phyloP scores from a whole-genome alignment of 2,797 vertebrate species.

The Sciurus carolinensis region DNA sequence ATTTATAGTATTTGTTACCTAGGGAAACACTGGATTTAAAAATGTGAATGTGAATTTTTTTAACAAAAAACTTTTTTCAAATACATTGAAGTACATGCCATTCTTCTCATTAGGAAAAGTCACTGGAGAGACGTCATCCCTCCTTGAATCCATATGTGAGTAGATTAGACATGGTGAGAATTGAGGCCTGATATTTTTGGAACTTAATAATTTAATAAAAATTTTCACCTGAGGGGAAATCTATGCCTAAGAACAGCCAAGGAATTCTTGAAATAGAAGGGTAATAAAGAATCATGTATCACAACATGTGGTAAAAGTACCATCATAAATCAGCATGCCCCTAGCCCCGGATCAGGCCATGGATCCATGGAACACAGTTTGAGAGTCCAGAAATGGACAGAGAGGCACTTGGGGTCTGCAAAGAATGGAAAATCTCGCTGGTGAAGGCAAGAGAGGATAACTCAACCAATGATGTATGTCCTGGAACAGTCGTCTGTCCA shows the following conservation, averaged over 20 bases:
- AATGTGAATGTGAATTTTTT: background rate
- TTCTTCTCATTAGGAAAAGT: conserved; percentile 60
- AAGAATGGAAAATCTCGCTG: conserved; percentile 54
- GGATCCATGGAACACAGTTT: background rate
- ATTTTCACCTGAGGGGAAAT: background rate
- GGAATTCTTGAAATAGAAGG: conserved; percentile 8
- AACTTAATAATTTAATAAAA: conserved; percentile 37
- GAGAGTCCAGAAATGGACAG: background rate
- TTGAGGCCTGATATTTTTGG: background rate
- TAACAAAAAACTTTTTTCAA: background rate
- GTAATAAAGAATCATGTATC: background rate
- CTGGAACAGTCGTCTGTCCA: background rate
- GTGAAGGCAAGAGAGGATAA: background rate
- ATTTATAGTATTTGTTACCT: background rate
- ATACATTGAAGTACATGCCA: background rate
- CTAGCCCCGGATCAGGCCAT: background rate
- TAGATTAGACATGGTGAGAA: background rate
- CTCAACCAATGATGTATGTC: background rate
- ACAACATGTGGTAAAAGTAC: background rate
- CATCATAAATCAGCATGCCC: background rate
- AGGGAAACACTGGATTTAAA: background rate
- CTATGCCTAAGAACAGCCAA: background rate
- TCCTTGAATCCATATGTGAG: background rate
- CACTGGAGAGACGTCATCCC: background rate
- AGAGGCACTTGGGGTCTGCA: conserved; percentile 18